Conservation (phyloP, 2,888 invertebrate genomes). For the Pardosa pseudoannulata region DNA sequence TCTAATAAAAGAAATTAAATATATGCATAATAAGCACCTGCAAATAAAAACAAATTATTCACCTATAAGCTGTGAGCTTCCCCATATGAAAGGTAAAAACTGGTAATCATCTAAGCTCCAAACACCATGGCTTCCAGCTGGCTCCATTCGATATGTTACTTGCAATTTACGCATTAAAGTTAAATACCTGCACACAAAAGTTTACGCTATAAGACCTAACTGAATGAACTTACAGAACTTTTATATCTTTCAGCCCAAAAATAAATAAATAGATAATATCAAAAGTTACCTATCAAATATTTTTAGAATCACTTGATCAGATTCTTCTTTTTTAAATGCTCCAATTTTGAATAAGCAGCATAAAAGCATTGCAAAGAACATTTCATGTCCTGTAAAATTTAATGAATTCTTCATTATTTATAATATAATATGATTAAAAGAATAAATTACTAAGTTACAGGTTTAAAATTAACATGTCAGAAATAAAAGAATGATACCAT, state of each 20-base stretch:
- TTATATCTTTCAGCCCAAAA: too few relatives aligned
- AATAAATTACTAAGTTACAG: too few relatives aligned
- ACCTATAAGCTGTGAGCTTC: constrained; percentile 96
- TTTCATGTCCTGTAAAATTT: constrained; percentile 86
- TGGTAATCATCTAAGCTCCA: constrained; percentile 99
- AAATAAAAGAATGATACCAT: too few relatives aligned
- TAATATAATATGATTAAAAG: too few relatives aligned
- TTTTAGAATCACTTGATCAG: constrained; percentile 86
- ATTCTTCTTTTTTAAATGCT: constrained; percentile 85
- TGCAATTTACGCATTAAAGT: constrained; percentile 90
- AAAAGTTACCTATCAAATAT: constrained; percentile 83
- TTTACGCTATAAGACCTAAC: constrained; percentile 6
- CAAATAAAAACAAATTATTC: neutral
- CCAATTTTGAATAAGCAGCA: constrained; percentile 95
- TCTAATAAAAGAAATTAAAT: too few relatives aligned
- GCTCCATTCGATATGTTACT: constrained; percentile 96
- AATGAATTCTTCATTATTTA: neutral
- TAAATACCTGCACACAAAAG: constrained; percentile 85
- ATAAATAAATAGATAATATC: too few relatives aligned
- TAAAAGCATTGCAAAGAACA: constrained; percentile 95
- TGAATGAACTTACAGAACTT: too few relatives aligned
- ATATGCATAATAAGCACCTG: too few relatives aligned
- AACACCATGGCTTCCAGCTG: constrained; percentile 99
- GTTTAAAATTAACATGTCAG: too few relatives aligned
- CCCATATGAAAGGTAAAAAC: constrained; percentile 99